phyloP scores from a whole-genome alignment of 2,113 vertebrate species.

The Tetrao urogallus region DNA sequence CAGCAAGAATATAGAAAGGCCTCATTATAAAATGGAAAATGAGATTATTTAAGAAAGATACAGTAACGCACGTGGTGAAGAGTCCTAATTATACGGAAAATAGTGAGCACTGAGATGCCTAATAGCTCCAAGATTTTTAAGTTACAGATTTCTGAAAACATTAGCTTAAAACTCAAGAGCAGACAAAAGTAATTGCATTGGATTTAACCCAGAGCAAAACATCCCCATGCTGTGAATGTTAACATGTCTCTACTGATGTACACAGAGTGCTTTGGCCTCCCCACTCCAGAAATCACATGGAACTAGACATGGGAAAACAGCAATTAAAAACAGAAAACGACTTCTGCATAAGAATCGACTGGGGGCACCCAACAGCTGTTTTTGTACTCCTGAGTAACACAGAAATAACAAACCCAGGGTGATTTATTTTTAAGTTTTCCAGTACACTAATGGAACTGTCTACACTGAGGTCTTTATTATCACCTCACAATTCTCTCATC shows the following conservation, averaged over 20 bases:
- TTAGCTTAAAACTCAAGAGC: neutral
- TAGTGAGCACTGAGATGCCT: accelerated
- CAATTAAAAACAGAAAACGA: accelerated
- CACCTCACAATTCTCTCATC: neutral
- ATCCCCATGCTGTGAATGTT: neutral
- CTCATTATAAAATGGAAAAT: accelerated
- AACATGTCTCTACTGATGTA: neutral
- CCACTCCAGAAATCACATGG: accelerated
- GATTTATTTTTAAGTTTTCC: neutral
- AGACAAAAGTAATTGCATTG: neutral
- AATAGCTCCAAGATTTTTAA: accelerated
- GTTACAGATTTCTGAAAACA: neutral
- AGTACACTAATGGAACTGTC: accelerated
- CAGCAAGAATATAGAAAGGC: neutral
- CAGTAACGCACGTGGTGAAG: accelerated
- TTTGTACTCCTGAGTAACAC: accelerated
- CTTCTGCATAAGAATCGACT: neutral
- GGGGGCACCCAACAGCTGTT: accelerated
- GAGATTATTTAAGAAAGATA: neutral
- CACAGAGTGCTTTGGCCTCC: accelerated
- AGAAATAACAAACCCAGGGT: accelerated
- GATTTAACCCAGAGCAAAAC: neutral
- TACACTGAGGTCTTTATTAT: accelerated
- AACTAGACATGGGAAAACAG: neutral
- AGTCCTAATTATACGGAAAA: neutral